Conservation (phyloP, 2,888 invertebrate genomes). For the Exephanes ischioxanthus region DNA sequence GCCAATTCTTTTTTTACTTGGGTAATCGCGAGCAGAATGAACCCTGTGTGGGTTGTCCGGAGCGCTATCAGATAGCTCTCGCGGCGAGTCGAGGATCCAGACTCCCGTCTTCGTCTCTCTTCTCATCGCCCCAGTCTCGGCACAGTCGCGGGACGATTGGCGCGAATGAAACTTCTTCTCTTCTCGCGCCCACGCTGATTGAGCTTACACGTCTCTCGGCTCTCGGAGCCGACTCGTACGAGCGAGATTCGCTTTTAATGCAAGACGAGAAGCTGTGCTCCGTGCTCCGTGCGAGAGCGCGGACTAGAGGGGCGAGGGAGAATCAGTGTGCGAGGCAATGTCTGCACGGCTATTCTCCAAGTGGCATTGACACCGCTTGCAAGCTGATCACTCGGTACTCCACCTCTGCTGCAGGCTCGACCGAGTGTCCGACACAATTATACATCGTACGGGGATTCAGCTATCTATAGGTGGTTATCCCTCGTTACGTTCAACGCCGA, state of each 20-base stretch:
- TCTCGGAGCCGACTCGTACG: conserved; percentile 61
- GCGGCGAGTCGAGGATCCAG: conserved; percentile 2
- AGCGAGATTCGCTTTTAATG: conserved; percentile 48
- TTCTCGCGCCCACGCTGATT: conserved; percentile 80
- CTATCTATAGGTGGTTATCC: not conserved
- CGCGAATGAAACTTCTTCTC: conserved; percentile 39
- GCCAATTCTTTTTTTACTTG: not conserved
- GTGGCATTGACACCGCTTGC: conserved; percentile 73
- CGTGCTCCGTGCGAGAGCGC: conserved; percentile 44
- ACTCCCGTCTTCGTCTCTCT: not conserved
- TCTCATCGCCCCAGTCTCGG: conserved; percentile 3
- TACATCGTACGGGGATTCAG: conserved; percentile 3
- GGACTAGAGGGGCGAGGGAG: conserved; percentile 45
- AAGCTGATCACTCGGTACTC: conserved; percentile 54
- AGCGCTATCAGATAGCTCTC: not conserved
- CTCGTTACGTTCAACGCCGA: conserved; percentile 16
- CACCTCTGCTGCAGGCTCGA: conserved; percentile 20
- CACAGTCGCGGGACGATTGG: not conserved
- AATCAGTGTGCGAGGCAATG: conserved; percentile 22
- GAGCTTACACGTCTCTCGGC: conserved; percentile 76
- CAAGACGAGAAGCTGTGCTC: conserved; percentile 62
- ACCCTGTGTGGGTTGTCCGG: not conserved
- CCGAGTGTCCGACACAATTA: conserved; percentile 10
- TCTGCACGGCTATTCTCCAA: conserved; percentile 45
- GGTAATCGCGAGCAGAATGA: not conserved